Conservation (phyloP, 1,140 invertebrate genomes). For the Trichoplusia ni region DNA sequence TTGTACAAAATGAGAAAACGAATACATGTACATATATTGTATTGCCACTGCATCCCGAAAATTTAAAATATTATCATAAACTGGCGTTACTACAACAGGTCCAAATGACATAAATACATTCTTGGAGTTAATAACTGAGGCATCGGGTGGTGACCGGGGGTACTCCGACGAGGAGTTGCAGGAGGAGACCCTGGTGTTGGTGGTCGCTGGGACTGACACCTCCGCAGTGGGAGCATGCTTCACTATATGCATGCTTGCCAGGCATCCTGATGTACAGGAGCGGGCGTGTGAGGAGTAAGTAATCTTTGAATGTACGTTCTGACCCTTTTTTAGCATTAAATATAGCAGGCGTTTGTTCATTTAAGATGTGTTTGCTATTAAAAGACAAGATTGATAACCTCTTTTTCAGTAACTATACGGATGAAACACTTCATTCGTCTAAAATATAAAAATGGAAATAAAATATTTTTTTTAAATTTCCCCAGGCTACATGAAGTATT, state of each 20-base stretch:
- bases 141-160: constrained; percentile 44
- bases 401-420: no score
- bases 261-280: constrained; percentile 51
- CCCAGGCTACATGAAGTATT: constrained; percentile 21
- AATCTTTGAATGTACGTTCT: no score
- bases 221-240: constrained; percentile 47
- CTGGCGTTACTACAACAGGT: background rate
- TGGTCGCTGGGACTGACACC: constrained; percentile 55
- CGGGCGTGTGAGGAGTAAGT: constrained; percentile 9
- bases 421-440: no score
- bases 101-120: constrained; percentile 18
- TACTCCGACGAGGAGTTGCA: constrained; percentile 49
- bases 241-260: constrained; percentile 43
- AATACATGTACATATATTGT: no score
- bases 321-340: background rate
- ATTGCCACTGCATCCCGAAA: no score
- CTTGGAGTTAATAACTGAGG: constrained; percentile 34
- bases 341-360: background rate
- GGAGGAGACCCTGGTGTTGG: constrained; percentile 53
- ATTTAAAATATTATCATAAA: no score
- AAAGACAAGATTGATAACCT: no score
- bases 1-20: no score
- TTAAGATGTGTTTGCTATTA: no score
- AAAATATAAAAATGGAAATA: no score
- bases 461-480: no score